phyloP scores from a whole-genome alignment of 2,888 invertebrate genomes.

The Tethea ocularis region DNA sequence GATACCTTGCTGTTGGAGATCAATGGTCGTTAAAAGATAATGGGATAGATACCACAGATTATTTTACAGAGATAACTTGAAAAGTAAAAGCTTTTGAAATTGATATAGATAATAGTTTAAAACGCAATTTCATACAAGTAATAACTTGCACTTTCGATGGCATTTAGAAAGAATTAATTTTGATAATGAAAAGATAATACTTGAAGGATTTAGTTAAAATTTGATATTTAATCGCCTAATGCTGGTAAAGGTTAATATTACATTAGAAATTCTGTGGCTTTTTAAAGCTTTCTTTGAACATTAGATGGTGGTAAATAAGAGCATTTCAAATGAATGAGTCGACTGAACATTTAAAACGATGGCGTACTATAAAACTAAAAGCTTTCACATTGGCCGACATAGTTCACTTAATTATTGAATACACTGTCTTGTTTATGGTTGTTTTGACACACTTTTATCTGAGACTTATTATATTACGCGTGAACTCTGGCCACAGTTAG shows the following conservation, averaged over 20 bases:
- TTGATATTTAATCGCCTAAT: not conserved
- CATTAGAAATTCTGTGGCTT: constrained; percentile 14
- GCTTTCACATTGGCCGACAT: constrained; percentile 35
- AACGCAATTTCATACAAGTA: not conserved
- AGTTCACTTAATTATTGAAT: constrained; percentile 40
- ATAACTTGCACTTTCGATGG: not conserved
- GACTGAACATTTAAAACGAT: constrained; percentile 37
- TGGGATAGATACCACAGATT: constrained; percentile 2
- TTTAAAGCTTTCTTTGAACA: constrained; percentile 14
- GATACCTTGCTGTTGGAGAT: constrained; percentile 12
- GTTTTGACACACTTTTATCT: constrained; percentile 25
- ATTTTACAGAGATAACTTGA: not conserved
- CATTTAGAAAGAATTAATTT: not conserved
- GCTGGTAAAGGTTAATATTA: not conserved
- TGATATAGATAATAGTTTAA: not conserved
- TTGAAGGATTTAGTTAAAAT: not conserved
- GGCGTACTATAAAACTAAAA: constrained; percentile 45
- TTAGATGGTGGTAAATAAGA: constrained; percentile 25
- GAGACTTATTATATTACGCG: not conserved
- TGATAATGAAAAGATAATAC: not conserved
- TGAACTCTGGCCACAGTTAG: constrained; percentile 5
- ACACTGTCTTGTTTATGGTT: constrained; percentile 39
- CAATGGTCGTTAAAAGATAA: constrained; percentile 5
- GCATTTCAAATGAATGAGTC: constrained; percentile 31
- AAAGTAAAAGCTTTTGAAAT: constrained; percentile 1